Base-by-base conservation (phyloP, 1,140 invertebrate genomes). In the Hyposmocoma kahamanoa region DNA sequence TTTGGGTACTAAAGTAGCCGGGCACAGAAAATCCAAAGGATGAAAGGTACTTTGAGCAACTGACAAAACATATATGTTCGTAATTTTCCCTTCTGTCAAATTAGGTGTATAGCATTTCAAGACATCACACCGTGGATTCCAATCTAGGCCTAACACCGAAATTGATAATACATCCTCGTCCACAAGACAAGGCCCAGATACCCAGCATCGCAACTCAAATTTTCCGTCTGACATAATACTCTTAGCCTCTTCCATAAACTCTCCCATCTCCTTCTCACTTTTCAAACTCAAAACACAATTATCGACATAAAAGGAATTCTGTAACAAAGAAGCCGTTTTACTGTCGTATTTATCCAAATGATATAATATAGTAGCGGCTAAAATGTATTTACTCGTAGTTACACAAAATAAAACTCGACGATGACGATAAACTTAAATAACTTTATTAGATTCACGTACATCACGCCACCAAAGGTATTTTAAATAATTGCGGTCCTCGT, bases 401-500 rank as follows among this genome's bases (percentile, higher is more conserved):
- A 53, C 42, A 15, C 57, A 66, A 52, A 66, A 83, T 11, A 62
- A 72, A 46, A 69, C 72, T 9, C 78, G 38, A n/a, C 42, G 26
- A 53, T 80, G 61, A 19, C 62, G 36, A 41, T 53, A 70, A 46
- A 61, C 43, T n/a, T 24, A 38, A 1, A 53, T 22, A 60, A 53
- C 13, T 50, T 43, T n/a, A 28, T 22, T 10, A 17, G 30, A 11
- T 22, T 38, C 19, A 50, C 43, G 19, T 8, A 30, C 11, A 22
- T 53, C 26, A 10, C 15, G 22, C 42, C 38, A 53, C 76, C 81
- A 86, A 2, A 84, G 36, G 49, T 83, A 84, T 13, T 67, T 41
- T 0, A 81, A 19, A 50, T 55, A 62, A 39, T 80, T 57, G 19
- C 79, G 22, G 44, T 86, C 71, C 4, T 53, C 28, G 20, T 47